These are phyloP conservation scores for Otus sunia DNA, from an alignment of 2,113 vertebrate genomes.

Conservation along the genomic window DNA sequence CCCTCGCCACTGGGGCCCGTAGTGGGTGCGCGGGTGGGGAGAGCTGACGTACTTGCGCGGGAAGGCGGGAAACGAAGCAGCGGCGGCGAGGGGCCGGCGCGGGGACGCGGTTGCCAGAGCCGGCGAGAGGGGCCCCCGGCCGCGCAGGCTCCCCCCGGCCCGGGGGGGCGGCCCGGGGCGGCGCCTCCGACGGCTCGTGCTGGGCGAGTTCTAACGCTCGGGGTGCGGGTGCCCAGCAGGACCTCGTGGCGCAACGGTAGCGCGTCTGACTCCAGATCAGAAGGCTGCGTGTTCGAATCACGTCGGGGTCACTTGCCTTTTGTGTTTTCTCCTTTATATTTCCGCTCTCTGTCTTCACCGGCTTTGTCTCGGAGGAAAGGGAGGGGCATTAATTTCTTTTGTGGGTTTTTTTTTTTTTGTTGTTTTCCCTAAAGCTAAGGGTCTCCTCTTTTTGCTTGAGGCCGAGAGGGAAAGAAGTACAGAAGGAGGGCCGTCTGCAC, in stretches of 20 bases:
- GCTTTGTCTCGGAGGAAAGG: fast-evolving
- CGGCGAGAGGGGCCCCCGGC: fast-evolving
- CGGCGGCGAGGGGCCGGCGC: background rate
- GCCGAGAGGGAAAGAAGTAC: background rate
- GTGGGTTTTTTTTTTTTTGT: background rate
- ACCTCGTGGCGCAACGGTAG: slow-evolving; percentile 79
- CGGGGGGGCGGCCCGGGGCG: fast-evolving
- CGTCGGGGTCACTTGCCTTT: slow-evolving; percentile 62
- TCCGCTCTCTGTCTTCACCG: fast-evolving
- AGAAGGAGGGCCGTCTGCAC: too few species aligned
- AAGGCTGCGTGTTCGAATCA: slow-evolving; percentile 81
- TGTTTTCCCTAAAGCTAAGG: fast-evolving
- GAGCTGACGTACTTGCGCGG: background rate
- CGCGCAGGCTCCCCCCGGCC: fast-evolving
- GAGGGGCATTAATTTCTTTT: fast-evolving
- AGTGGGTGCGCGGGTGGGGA: background rate
- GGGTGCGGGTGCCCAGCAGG: fast-evolving
- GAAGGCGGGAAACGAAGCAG: background rate
- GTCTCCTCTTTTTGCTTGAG: too few species aligned
- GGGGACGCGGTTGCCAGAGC: fast-evolving
- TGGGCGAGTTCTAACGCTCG: background rate
- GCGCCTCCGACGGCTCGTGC: fast-evolving
- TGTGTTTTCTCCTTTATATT: fast-evolving
- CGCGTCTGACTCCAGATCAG: slow-evolving; percentile 80
- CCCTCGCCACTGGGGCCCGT: too few species aligned